Percentiles rank a stretch among this genome's conserved stretches.
phyloP scores from a whole-genome alignment of 2,113 vertebrate species.

The Catharus bicknelli region DNA sequence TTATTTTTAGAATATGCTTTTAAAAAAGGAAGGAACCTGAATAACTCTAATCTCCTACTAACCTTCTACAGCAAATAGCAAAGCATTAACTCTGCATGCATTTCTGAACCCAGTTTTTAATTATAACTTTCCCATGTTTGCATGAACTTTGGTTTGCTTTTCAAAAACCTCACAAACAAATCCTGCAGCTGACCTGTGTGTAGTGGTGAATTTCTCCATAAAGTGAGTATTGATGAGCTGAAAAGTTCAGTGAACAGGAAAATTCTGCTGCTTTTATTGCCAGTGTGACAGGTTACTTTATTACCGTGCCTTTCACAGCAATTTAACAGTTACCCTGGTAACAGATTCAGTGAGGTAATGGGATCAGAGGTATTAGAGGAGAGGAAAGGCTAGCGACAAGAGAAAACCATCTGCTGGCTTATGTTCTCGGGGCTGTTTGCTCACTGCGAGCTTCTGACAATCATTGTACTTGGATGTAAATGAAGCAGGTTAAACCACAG shows the following conservation, averaged over 20 bases:
- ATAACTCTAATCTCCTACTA: constrained; percentile 32
- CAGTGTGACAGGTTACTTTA: constrained; percentile 87
- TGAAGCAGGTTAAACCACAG: constrained; percentile 78
- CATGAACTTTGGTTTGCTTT: constrained; percentile 76
- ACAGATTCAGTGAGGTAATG: constrained; percentile 87
- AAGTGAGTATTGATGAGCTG: constrained; percentile 84
- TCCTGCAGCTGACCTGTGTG: constrained; percentile 70
- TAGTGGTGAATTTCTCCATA: constrained; percentile 78
- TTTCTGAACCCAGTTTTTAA: constrained; percentile 60
- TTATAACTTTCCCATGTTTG: constrained; percentile 73
- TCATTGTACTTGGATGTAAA: constrained; percentile 73
- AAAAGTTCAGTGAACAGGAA: constrained; percentile 88
- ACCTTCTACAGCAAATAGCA: constrained; percentile 21
- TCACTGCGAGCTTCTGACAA: constrained; percentile 67
- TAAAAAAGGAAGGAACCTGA: constrained; percentile 37
- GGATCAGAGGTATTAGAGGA: constrained; percentile 79
- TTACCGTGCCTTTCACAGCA: constrained; percentile 86
- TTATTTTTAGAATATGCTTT: constrained; percentile 39
- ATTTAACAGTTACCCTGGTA: constrained; percentile 89
- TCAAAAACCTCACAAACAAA: constrained; percentile 70
- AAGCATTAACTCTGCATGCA: neutral
- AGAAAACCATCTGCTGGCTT: constrained; percentile 84
- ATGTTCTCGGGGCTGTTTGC: constrained; percentile 70
- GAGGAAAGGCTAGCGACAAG: constrained; percentile 73
- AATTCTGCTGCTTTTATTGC: constrained; percentile 86